Percentiles rank a stretch among this genome's conserved stretches.
Conservation (phyloP, 2,888 invertebrate genomes). For the Macropis europaea region DNA sequence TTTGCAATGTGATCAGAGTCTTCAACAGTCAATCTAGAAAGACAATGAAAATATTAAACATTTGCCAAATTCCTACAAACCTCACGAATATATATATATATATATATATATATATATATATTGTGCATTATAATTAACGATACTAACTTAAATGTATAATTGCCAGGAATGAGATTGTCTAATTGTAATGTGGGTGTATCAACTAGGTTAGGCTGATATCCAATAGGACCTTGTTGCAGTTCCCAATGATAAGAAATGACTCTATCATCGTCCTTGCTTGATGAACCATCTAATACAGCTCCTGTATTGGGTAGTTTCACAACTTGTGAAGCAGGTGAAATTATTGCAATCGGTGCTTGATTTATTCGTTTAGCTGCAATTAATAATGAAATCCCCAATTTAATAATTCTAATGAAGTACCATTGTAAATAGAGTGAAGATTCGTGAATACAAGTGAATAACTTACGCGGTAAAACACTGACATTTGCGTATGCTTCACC, state of each 20-base stretch:
- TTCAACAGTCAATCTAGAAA: constrained; percentile 88
- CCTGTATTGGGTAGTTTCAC: constrained; percentile 94
- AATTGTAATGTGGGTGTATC: constrained; percentile 92
- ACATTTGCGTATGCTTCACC: constrained; percentile 94
- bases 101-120: too few species aligned
- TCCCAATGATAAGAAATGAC: constrained; percentile 97
- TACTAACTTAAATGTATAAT: constrained; percentile 89
- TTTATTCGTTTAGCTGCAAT: constrained; percentile 88
- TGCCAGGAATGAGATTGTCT: constrained; percentile 92
- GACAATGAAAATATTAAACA: constrained; percentile 16
- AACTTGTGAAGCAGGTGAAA: constrained; percentile 91
- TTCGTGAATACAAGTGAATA: background rate
- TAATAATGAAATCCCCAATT: background rate
- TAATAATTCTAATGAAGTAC: background rate
- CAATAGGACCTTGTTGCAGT: constrained; percentile 91
- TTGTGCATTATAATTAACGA: background rate
- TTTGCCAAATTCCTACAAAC: background rate
- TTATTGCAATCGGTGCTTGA: constrained; percentile 90
- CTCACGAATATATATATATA: too few species aligned
- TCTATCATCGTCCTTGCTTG: constrained; percentile 91
- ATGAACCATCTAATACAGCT: constrained; percentile 92
- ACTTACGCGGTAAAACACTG: constrained; percentile 88
- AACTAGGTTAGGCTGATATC: constrained; percentile 89
- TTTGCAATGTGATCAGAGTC: constrained; percentile 94
- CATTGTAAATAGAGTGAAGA: background rate